phyloP scores from a whole-genome alignment of 2,113 vertebrate genomes.

The Tragelaphus strepsiceros region DNA sequence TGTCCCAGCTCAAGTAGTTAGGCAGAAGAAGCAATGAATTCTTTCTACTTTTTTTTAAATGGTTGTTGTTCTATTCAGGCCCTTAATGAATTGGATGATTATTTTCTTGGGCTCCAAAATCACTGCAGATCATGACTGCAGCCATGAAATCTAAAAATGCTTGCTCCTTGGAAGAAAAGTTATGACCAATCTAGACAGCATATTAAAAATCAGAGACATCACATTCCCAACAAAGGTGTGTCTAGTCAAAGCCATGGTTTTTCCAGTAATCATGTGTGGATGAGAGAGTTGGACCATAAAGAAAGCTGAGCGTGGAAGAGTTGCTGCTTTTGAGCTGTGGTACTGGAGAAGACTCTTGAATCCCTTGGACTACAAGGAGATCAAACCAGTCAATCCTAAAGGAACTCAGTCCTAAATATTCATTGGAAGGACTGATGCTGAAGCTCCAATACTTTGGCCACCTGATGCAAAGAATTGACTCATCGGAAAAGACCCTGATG shows the following conservation, averaged over 20 bases:
- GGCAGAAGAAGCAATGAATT: neutral
- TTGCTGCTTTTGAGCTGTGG: neutral
- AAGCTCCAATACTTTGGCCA: neutral
- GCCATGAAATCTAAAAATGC: neutral
- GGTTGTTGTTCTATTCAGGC: neutral
- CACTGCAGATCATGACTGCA: neutral
- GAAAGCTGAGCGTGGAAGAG: accelerated
- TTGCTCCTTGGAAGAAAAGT: neutral
- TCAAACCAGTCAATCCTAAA: neutral
- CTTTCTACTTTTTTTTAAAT: neutral
- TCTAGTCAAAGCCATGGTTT: neutral
- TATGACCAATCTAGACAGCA: neutral
- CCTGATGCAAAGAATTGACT: neutral
- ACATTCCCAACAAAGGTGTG: neutral
- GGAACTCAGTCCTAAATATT: neutral
- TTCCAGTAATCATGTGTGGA: neutral
- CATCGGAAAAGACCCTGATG: neutral
- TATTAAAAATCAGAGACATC: neutral
- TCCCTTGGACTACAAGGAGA: neutral
- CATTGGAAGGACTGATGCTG: neutral
- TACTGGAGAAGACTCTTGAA: neutral
- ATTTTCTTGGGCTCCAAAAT: neutral
- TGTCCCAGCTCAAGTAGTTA: neutral
- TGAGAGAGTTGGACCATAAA: neutral
- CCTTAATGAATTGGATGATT: neutral